These are phyloP conservation scores for Drosophila picticornis DNA, from an alignment of 2,888 invertebrate genomes.

Conservation along the genomic window DNA sequence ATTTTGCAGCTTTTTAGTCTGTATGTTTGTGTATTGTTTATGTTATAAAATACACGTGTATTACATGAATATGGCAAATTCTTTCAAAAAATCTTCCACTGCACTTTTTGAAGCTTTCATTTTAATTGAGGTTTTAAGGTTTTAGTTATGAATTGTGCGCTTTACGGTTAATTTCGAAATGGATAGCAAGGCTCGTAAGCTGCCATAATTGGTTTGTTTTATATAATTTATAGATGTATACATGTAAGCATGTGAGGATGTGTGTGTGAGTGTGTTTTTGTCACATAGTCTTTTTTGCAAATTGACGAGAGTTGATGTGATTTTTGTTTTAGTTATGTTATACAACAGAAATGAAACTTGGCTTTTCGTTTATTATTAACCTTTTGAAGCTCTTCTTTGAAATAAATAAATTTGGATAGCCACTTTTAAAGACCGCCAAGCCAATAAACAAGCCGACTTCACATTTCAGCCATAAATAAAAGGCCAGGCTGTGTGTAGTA, in stretches of 20 bases:
- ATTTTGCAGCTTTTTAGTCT: constrained; percentile 35
- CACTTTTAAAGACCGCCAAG: constrained; percentile 28
- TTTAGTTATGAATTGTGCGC: constrained; percentile 54
- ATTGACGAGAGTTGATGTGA: constrained; percentile 27
- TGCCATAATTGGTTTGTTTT: constrained; percentile 55
- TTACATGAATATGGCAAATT: constrained; percentile 19
- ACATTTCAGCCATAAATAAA: constrained; percentile 70
- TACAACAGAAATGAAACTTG: constrained; percentile 1
- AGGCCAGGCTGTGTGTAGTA: constrained; percentile 38
- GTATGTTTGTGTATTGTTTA: constrained; percentile 18
- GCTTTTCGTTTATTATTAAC: neutral
- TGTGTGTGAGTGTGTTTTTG: neutral
- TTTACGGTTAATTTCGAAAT: constrained; percentile 63
- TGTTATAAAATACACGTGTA: constrained; percentile 7
- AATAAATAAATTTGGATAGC: neutral
- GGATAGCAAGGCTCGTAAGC: constrained; percentile 47
- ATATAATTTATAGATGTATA: constrained; percentile 9
- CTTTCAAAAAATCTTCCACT: constrained; percentile 31
- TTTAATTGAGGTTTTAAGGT: constrained; percentile 71
- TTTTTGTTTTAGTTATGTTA: constrained; percentile 20
- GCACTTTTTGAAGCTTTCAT: constrained; percentile 40
- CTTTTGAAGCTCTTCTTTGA: constrained; percentile 4
- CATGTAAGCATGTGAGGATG: neutral
- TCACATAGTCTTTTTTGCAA: constrained; percentile 9
- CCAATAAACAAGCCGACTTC: constrained; percentile 50